phyloP scores from a whole-genome alignment of 2,888 invertebrate species.

The Lasius fuliginosus region DNA sequence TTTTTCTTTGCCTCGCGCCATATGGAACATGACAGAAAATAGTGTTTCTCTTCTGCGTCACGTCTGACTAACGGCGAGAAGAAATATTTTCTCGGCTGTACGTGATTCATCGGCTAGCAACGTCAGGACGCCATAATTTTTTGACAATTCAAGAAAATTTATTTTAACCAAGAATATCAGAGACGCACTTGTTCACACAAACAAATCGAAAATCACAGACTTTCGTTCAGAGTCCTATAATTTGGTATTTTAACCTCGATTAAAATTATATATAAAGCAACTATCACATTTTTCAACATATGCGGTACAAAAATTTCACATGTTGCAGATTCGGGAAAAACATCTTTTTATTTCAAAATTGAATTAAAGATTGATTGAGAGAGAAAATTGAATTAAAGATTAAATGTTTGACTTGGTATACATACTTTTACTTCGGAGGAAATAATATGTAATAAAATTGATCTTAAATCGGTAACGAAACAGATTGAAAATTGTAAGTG shows the following conservation, averaged over 20 bases:
- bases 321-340: neutral
- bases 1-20: neutral
- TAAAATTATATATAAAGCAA: neutral
- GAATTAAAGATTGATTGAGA: neutral
- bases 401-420: neutral
- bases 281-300: neutral
- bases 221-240: neutral
- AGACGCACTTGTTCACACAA: neutral
- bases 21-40: slow-evolving; percentile 23
- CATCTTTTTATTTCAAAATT: neutral
- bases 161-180: neutral
- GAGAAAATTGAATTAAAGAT: neutral
- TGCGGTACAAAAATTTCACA: neutral
- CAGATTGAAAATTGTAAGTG: neutral
- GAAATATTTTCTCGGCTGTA: slow-evolving; percentile 41
- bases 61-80: slow-evolving; percentile 17
- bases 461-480: neutral
- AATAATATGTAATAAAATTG: neutral
- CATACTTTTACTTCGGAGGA: neutral
- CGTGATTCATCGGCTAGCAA: slow-evolving; percentile 35
- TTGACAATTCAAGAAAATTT: neutral
- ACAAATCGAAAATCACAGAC: neutral
- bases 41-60: slow-evolving; percentile 36
- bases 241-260: neutral
- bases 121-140: neutral